Evolutionary conservation across 2,888 invertebrate species (phyloP).

Genomic region (Perizoma affinitatum): DNA sequence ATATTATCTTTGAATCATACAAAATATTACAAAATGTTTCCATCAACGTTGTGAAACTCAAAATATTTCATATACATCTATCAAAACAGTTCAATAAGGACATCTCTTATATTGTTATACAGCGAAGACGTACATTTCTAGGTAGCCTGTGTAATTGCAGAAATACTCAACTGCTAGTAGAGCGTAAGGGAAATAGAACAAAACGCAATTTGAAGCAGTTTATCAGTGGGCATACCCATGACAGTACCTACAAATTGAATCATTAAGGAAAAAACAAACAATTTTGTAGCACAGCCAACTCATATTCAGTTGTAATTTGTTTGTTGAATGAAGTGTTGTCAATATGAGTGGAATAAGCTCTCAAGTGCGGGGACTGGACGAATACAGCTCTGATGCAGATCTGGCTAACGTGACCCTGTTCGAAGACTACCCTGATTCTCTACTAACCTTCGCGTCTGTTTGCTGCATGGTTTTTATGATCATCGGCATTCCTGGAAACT

Average conservation of each 20-base stretch:
- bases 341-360: slow-evolving; percentile 40
- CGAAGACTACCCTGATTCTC: slow-evolving; percentile 86
- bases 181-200: slow-evolving; percentile 3
- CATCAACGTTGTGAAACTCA: too few relatives aligned
- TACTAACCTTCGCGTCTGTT: slow-evolving; percentile 87
- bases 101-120: too few relatives aligned
- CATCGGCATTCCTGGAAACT: slow-evolving; percentile 91
- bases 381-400: slow-evolving; percentile 54
- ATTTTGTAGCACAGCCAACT: slow-evolving; percentile 51
- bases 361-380: slow-evolving; percentile 47
- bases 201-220: slow-evolving; percentile 39
- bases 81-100: too few relatives aligned
- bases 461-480: slow-evolving; percentile 90
- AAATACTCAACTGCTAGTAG: slow-evolving; percentile 29
- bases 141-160: not conserved
- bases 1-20: too few relatives aligned
- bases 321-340: slow-evolving; percentile 47
- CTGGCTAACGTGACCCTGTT: slow-evolving; percentile 82
- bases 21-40: too few relatives aligned
- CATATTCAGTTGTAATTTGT: slow-evolving; percentile 59
- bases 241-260: slow-evolving; percentile 57
- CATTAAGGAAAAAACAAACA: slow-evolving; percentile 68
- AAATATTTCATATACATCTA: too few relatives aligned
- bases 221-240: slow-evolving; percentile 59
- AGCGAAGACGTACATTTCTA: too few relatives aligned